Percentiles rank a stretch among this genome's conserved stretches.
These are phyloP conservation scores for Rhabdophis nuchalis DNA, from an alignment of 2,797 vertebrate species.

Conservation along the genomic window DNA sequence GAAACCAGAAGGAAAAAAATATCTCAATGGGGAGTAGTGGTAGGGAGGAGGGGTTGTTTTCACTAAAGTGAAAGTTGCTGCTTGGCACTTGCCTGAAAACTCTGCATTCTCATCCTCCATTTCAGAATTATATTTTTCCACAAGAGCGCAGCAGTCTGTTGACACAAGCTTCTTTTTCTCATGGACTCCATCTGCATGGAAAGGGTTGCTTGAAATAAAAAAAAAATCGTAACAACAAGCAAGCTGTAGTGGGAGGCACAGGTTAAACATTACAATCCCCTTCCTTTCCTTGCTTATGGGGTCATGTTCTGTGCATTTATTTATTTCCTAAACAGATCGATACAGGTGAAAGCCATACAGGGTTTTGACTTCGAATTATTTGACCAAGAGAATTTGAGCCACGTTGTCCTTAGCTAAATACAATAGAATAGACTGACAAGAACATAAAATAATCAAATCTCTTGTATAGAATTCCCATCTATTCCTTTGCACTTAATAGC, in stretches of 20 bases:
- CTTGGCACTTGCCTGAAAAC: constrained; percentile 56
- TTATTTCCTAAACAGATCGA: not conserved
- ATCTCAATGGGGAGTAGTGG: too few relatives aligned
- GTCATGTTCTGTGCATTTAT: not conserved
- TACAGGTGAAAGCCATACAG: not conserved
- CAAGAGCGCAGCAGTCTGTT: constrained; percentile 67
- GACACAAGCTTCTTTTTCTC: constrained; percentile 49
- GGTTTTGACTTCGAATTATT: not conserved
- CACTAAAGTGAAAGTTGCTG: not conserved
- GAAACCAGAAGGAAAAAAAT: not conserved
- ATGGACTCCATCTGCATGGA: constrained; percentile 42
- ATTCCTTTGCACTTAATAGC: not conserved
- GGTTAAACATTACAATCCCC: not conserved
- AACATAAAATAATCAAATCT: not conserved
- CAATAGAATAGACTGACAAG: not conserved
- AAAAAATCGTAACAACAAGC: not conserved
- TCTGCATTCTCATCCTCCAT: constrained; percentile 69
- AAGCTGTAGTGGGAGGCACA: not conserved
- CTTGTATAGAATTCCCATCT: not conserved
- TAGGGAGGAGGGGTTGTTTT: not conserved
- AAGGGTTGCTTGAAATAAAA: constrained; percentile 1
- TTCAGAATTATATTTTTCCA: constrained; percentile 68
- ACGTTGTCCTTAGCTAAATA: not conserved
- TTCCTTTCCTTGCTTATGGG: not conserved
- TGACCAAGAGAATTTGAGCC: not conserved